Evolutionary conservation across 2,113 vertebrate genomes (phyloP), one percentile per base, ranked within the genome.

Genomic region (Odontesthes bonariensis): DNA sequence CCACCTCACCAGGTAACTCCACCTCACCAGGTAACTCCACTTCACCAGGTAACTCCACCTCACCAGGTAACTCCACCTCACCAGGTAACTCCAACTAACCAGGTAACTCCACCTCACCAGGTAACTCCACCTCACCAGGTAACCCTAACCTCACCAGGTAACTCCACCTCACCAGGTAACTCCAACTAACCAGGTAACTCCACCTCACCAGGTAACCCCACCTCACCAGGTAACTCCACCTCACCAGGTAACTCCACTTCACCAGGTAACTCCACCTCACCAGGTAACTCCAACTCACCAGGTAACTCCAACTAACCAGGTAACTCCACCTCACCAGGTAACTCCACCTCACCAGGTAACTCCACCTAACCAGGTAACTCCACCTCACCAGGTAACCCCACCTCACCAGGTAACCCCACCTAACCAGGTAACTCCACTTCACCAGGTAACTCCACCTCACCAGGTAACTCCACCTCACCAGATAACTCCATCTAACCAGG

Each of bases 221-320:
- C n/a, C n/a, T n/a, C n/a, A n/a, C n/a, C n/a, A 27, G 27, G 1
- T 27, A 27, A 27, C 27, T 2, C 27, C 27, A 27, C 6, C 64
- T 98, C 58, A 89, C 88, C 3, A 73, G 56, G 7, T 73, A 57
- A 69, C 5, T 0, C 1, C 23, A 19, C 27, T n/a, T n/a, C n/a
- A n/a, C n/a, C 27, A 27, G 27, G 1, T 27, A 27, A 27, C 27
- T 2, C 27, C 27, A 27, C 6, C 64, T 98, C 58, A 89, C 88
- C 3, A 73, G 56, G 7, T 73, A 57, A 69, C 5, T 0, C 1
- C 23, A 19, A n/a, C n/a, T n/a, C n/a, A n/a, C 27, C 27, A 27
- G 27, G 1, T 27, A 27, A 27, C 27, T 2, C 27, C 27, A 27
- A n/a, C 64, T 98, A 57, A 89, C 88, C 3, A 73, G 56, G 7